Conservation (phyloP, 30 jellyfish, hydroid and myxozoan genomes). For the Pseudorhiza aurosa region DNA sequence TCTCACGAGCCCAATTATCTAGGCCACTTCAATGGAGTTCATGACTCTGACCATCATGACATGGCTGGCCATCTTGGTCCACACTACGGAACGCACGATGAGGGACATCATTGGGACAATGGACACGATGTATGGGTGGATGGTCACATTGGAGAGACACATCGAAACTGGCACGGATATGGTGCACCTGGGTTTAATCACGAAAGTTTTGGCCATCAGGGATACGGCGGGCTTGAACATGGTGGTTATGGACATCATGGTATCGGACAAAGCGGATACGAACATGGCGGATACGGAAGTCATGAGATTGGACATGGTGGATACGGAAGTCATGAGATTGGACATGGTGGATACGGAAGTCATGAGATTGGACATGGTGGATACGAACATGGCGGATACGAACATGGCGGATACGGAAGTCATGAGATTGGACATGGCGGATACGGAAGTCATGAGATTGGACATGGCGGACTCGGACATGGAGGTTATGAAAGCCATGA, state of each 20-base stretch:
- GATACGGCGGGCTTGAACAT: neutral
- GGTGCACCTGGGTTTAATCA: conserved; percentile 37
- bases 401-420: neutral
- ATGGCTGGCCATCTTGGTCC: conserved; percentile 26
- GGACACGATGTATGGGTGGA: conserved; percentile 32
- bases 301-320: conserved; percentile 1
- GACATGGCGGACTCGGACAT: conserved; percentile 18
- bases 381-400: conserved; percentile 13
- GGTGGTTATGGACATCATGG: conserved; percentile 10
- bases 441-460: neutral
- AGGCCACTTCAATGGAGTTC: neutral
- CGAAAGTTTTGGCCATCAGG: neutral
- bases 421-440: conserved; percentile 1
- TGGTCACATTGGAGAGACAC: conserved; percentile 18
- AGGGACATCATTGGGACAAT: conserved; percentile 3
- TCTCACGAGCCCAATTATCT: neutral
- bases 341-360: neutral
- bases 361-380: conserved; percentile 16
- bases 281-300: conserved; percentile 15
- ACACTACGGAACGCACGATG: neutral
- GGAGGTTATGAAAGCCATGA: conserved; percentile 8
- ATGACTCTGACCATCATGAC: neutral
- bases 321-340: neutral
- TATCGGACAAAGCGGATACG: neutral
- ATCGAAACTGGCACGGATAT: conserved; percentile 34